Evolutionary conservation across 2,797 vertebrate species (phyloP), one percentile per base, ranked within the genome.

Genomic region (Anableps anableps): DNA sequence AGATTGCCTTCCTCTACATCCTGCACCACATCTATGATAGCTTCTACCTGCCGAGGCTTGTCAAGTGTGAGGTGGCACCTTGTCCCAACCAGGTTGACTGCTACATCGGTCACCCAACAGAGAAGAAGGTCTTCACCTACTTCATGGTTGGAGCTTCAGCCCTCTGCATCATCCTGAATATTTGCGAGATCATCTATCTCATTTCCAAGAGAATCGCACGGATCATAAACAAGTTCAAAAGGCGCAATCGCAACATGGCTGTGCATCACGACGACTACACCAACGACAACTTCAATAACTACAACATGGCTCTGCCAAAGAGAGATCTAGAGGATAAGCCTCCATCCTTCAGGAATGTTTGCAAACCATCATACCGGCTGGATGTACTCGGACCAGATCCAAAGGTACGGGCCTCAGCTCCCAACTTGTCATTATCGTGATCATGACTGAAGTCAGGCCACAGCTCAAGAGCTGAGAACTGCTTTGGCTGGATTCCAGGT

Each of bases 121-220:
- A 99, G 94, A 99, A 99, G 88, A 99, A 96, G 79, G 92, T 99
- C 86, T 99, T 99, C 95, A 99, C 98, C 68, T 99, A 99, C 91
- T 99, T 99, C 92, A 99, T 99, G 99, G 98, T 99, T 0, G 98
- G 97, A 0, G 98, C 99, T 1, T 99, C 98, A 0, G 96, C 96
- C 36, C 86, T 99, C 86, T 99, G 99, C 94, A 97, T 99, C 0
- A 55, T 99, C 83, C 97, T 99, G 72, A 99, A 96, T 0, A 92
- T 99, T 92, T 98, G 97, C 10, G 99, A 99, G 95, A 97, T 99
- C 85, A 92, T 97, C 88, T 99, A 99, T 93, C 97, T 99, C 76
- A 90, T 99, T 91, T 93, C 92, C 91, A 99, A 97, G 88, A 88
- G 98, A 53, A 0, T 95, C 0, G 78, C 91, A 0, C 92, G 80